A percentile compares a stretch with the other conserved stretches of the same genome.
Conservation (phyloP, 2,113 vertebrate species). For the Ciconia boyciana region DNA sequence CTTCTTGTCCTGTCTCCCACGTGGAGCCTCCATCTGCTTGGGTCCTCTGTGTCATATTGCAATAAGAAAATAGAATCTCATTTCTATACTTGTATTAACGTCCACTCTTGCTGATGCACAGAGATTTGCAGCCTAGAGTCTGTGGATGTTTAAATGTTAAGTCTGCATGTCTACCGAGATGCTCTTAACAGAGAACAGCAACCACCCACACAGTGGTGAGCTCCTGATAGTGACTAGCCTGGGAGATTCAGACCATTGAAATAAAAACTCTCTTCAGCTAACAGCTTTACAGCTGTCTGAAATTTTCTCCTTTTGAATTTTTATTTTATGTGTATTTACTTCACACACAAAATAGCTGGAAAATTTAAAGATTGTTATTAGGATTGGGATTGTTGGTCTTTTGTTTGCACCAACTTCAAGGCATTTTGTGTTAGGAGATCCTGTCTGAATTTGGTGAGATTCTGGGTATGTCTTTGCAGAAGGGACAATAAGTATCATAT, state of each 20-base stretch:
- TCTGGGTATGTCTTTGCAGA: neutral
- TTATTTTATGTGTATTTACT: neutral
- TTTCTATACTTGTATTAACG: neutral
- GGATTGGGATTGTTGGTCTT: neutral
- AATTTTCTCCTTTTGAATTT: neutral
- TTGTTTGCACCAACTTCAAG: neutral
- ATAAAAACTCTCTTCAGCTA: neutral
- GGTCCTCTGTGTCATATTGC: neutral
- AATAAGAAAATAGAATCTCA: neutral
- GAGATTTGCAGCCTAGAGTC: neutral
- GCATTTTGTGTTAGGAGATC: neutral
- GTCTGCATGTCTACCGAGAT: neutral
- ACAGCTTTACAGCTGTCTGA: neutral
- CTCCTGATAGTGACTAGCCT: neutral
- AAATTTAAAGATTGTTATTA: neutral
- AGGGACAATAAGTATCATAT: neutral
- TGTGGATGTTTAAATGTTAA: neutral
- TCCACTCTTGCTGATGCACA: neutral
- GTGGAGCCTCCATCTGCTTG: fast-evolving
- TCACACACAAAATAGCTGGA: neutral
- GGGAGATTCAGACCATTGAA: neutral
- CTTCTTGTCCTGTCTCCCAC: neutral
- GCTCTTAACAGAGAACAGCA: neutral
- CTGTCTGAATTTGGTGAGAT: neutral
- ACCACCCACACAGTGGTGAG: neutral